These are phyloP conservation scores for Lamprologus lemairii DNA, from an alignment of 2,113 vertebrate genomes.

Conservation along the genomic window DNA sequence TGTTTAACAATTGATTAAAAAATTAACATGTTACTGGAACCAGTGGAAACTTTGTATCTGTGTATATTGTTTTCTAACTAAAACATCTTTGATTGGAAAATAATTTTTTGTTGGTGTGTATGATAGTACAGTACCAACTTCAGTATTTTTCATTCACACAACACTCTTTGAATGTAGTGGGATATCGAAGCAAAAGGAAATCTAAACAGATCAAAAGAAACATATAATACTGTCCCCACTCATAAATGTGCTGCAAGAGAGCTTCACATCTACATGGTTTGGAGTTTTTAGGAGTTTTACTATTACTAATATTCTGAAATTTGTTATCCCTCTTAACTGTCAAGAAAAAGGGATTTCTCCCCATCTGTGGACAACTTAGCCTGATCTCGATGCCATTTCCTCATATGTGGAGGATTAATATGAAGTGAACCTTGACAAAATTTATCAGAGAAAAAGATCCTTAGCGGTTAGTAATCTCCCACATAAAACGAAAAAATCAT, in stretches of 20 bases:
- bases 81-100: not conserved
- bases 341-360: not conserved
- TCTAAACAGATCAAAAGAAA: not conserved
- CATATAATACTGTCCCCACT: not conserved
- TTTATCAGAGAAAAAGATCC: not conserved
- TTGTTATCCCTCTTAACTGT: not conserved
- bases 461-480: not conserved
- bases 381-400: not conserved
- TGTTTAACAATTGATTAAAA: not conserved
- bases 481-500: not conserved
- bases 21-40: not conserved
- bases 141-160: not conserved
- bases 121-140: not conserved
- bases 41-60: not conserved
- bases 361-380: not conserved
- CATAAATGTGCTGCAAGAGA: fast-evolving
- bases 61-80: not conserved
- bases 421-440: not conserved
- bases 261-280: not conserved
- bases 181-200: not conserved
- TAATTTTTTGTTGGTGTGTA: fast-evolving
- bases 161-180: not conserved
- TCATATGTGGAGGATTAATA: not conserved
- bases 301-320: not conserved
- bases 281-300: not conserved